Base-by-base conservation (phyloP, 2,888 invertebrate genomes). In the Mimumesa dahlbomi region DNA sequence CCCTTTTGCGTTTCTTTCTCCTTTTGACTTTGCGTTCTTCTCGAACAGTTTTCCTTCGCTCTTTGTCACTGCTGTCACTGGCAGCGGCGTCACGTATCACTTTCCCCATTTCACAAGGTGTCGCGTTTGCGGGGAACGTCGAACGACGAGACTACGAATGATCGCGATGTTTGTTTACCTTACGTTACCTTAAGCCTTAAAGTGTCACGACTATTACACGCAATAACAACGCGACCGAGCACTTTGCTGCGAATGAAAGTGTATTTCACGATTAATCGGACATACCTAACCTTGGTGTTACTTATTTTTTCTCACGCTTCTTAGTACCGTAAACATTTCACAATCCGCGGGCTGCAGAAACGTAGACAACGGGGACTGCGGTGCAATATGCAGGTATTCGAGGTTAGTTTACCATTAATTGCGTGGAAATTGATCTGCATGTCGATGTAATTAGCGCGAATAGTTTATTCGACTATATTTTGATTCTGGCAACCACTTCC, bases 81-180 rank as follows among this genome's bases (percentile, higher is more conserved):
- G n/a, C n/a, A 9, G 21, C 42, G 7, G 0, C 14, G 13, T 57
- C 22, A 7, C 40, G 2, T 11, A 7, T 31, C 36, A 42, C 29
- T 62, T 52, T 62, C 0, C 42, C 70, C 70, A 70, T 70, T 38
- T 42, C 18, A 19, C 34, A 7, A 31, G n/a, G 2, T 16, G 48
- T 29, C 31, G 4, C 9, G 18, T 31, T n/a, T n/a, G n/a, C n/a
- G n/a, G n/a, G n/a, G 16, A 40, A 45, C 9, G 25, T 11, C 9
- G 40, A 14, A 11, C 18, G 43, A 9, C 9, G 9, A 31, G 54
- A 18, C 49, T 31, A 21, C 49, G 13, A 42, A n/a, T 45, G 29
- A n/a, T 43, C 19, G n/a, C 54, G 16, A 62, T 38, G 54, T 61
- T 66, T 66, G 54, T 66, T 66, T 66, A 66, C 43, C 7, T 40